phyloP scores from a whole-genome alignment of 2,797 vertebrate genomes.

The Otolemur crassicaudatus region DNA sequence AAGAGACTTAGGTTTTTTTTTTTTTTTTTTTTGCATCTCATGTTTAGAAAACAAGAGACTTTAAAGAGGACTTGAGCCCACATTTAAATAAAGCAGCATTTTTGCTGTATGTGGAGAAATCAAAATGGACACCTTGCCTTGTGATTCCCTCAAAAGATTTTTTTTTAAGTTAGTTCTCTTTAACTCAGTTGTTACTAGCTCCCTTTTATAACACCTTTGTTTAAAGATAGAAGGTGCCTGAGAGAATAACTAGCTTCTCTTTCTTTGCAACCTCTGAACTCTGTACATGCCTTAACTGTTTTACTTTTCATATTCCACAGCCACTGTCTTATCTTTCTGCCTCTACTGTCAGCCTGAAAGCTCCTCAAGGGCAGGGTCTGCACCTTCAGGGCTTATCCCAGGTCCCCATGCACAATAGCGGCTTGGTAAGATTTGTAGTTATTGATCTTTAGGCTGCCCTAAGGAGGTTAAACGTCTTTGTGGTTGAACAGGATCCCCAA shows the following conservation, averaged over 20 bases:
- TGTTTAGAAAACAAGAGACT: neutral
- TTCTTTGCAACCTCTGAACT: neutral
- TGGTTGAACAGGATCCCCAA: neutral
- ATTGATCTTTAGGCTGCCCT: neutral
- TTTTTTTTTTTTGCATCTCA: neutral
- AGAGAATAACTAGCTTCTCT: neutral
- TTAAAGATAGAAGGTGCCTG: neutral
- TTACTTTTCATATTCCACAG: neutral
- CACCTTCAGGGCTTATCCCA: neutral
- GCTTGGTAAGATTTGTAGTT: neutral
- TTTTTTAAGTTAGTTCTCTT: neutral
- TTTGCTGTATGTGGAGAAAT: neutral
- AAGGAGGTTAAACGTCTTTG: neutral
- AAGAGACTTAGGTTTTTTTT: neutral
- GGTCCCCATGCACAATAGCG: neutral
- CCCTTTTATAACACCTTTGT: neutral
- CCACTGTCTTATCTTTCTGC: neutral
- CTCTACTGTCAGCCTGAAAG: neutral
- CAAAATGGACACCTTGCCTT: neutral
- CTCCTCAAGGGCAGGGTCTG: too few relatives aligned
- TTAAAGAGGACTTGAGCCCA: neutral
- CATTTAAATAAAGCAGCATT: neutral
- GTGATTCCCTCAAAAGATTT: neutral
- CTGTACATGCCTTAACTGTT: neutral
- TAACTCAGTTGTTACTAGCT: neutral